phyloP scores from a whole-genome alignment of 2,888 invertebrate genomes.

The Sphaerophoria taeniata region DNA sequence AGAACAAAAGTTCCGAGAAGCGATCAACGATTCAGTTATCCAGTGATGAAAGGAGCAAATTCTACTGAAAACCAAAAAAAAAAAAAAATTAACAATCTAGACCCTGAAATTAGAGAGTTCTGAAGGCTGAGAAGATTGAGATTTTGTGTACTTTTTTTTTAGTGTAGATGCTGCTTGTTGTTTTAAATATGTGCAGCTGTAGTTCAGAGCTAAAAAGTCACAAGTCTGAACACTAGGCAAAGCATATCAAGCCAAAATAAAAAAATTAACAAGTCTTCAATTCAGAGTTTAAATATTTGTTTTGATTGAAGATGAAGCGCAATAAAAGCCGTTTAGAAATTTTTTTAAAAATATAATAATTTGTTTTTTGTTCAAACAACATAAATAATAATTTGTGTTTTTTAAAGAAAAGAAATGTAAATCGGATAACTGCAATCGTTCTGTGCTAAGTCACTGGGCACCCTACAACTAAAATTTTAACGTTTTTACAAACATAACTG shows the following conservation, averaged over 20 bases:
- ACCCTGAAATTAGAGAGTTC: constrained; percentile 24
- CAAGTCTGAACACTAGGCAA: constrained; percentile 34
- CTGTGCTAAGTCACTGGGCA: constrained; percentile 22
- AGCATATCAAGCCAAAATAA: constrained; percentile 53
- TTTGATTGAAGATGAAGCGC: constrained; percentile 5
- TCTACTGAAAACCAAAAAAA: constrained; percentile 27
- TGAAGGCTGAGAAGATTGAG: constrained; percentile 14
- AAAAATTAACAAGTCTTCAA: constrained; percentile 23
- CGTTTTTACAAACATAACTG: neutral
- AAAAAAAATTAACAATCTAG: constrained; percentile 13
- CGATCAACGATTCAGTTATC: constrained; percentile 71
- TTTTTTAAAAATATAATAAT: neutral
- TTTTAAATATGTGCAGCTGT: constrained; percentile 26
- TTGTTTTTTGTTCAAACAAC: too few species aligned
- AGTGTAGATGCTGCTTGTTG: constrained; percentile 38
- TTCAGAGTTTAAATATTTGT: constrained; percentile 2
- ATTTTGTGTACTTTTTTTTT: neutral
- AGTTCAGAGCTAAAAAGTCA: neutral
- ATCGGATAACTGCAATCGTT: constrained; percentile 25
- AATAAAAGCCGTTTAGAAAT: neutral
- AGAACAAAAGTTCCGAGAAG: constrained; percentile 73
- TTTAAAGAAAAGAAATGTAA: neutral
- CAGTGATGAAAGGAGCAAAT: constrained; percentile 71
- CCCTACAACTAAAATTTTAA: neutral
- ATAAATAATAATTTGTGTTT: neutral